Evolutionary conservation across 2,113 vertebrate genomes (phyloP).

Genomic region (Varanus komodoensis): DNA sequence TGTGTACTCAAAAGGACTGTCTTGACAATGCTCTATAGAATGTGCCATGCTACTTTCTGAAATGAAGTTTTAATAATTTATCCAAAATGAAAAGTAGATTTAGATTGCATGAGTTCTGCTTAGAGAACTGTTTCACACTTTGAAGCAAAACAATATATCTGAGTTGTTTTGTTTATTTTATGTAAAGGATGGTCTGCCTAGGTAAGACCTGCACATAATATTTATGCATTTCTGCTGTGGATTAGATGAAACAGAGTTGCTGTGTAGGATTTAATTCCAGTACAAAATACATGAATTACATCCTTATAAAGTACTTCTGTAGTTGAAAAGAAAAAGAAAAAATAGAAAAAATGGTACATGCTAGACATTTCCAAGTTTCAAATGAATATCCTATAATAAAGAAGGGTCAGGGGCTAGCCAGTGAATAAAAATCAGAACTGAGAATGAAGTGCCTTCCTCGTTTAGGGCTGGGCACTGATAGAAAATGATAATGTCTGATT

Average conservation of each 20-base stretch:
- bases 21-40: constrained; percentile 23
- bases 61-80: constrained; percentile 72
- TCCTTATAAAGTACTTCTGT: constrained; percentile 14
- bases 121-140: constrained; percentile 46
- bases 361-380: constrained; percentile 60
- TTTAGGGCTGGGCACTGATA: constrained; percentile 78
- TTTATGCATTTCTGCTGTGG: constrained; percentile 58
- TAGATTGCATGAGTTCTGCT: constrained; percentile 13
- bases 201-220: constrained; percentile 11
- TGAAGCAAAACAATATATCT: constrained; percentile 33
- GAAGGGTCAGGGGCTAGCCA: constrained; percentile 76
- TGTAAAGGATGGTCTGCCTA: background rate
- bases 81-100: constrained; percentile 46
- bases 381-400: constrained; percentile 54
- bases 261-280: constrained; percentile 21
- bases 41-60: constrained; percentile 46
- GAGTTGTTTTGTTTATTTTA: constrained; percentile 55
- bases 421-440: constrained; percentile 80
- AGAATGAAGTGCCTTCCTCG: constrained; percentile 77
- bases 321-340: constrained; percentile 25
- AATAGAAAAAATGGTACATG: background rate
- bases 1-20: constrained; percentile 1
- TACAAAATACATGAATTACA: constrained; percentile 25
- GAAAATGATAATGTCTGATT: constrained; percentile 88
- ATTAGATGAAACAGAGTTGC: constrained; percentile 46